Conservation (phyloP, 2,888 invertebrate genomes). For the Caenorhabditis panamensis region DNA sequence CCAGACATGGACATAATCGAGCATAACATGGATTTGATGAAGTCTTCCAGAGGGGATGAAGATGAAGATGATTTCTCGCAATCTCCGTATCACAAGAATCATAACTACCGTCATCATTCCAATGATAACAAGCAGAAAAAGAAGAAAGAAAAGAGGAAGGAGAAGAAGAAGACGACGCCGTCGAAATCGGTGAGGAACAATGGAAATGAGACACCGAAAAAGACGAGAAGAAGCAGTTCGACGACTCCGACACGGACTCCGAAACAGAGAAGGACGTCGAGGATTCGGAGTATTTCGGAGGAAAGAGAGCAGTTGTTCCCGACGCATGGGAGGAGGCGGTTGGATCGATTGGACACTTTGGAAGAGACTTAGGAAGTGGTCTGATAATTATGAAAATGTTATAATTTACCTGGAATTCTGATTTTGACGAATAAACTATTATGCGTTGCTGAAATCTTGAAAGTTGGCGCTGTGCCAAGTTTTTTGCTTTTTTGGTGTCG, state of each 20-base stretch:
- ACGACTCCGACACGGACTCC: slow-evolving; percentile 34
- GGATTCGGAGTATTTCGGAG: slow-evolving; percentile 50
- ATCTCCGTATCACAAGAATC: slow-evolving; percentile 29
- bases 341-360: slow-evolving; percentile 56
- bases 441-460: too few species aligned
- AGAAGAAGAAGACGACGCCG: slow-evolving; percentile 21
- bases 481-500: too few species aligned
- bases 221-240: slow-evolving; percentile 48
- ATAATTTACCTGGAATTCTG: too few species aligned
- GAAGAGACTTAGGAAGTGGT: slow-evolving; percentile 60
- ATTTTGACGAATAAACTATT: too few species aligned
- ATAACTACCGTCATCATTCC: slow-evolving; percentile 21
- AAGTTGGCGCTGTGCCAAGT: too few species aligned
- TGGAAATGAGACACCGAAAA: slow-evolving; percentile 32
- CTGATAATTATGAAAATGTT: too few species aligned
- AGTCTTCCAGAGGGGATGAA: slow-evolving; percentile 17
- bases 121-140: slow-evolving; percentile 22
- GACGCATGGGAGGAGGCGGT: slow-evolving; percentile 25
- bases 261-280: slow-evolving; percentile 40
- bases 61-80: slow-evolving; percentile 21
- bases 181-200: slow-evolving; percentile 14
- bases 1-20: slow-evolving; percentile 62
- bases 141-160: slow-evolving; percentile 29
- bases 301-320: slow-evolving; percentile 60
- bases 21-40: slow-evolving; percentile 60